A percentile compares a stretch with the other conserved stretches of the same genome.
Conservation (phyloP, 2,113 vertebrate genomes). For the Pampusana beccarii region DNA sequence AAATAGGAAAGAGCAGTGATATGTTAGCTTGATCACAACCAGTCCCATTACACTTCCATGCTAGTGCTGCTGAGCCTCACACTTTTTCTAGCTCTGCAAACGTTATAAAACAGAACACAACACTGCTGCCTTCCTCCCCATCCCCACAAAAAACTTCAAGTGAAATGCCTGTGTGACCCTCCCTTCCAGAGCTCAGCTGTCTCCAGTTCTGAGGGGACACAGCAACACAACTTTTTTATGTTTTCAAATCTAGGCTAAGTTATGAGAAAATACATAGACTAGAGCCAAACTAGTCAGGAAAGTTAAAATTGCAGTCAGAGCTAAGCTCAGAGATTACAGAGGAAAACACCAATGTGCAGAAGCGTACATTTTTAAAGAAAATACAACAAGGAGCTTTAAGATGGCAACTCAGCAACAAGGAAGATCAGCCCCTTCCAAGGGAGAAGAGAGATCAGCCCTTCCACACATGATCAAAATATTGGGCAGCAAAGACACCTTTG, state of each 20-base stretch:
- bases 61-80: background rate
- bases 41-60: background rate
- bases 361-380: background rate
- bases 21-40: background rate
- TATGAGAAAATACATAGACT: background rate
- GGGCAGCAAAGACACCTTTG: background rate
- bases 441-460: background rate
- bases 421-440: background rate
- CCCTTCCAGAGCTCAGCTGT: background rate
- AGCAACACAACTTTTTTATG: accelerated
- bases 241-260: background rate
- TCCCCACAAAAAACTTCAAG: background rate
- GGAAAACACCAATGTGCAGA: background rate
- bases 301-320: background rate
- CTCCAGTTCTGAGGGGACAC: background rate
- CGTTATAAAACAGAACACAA: background rate
- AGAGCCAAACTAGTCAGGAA: background rate
- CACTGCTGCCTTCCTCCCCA: background rate
- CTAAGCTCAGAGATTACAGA: background rate
- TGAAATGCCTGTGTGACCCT: background rate
- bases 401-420: background rate
- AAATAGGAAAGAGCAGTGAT: background rate
- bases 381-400: background rate
- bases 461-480: background rate
- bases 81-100: background rate